phyloP scores from a whole-genome alignment of 2,113 vertebrate genomes.

The Apteryx owenii region DNA sequence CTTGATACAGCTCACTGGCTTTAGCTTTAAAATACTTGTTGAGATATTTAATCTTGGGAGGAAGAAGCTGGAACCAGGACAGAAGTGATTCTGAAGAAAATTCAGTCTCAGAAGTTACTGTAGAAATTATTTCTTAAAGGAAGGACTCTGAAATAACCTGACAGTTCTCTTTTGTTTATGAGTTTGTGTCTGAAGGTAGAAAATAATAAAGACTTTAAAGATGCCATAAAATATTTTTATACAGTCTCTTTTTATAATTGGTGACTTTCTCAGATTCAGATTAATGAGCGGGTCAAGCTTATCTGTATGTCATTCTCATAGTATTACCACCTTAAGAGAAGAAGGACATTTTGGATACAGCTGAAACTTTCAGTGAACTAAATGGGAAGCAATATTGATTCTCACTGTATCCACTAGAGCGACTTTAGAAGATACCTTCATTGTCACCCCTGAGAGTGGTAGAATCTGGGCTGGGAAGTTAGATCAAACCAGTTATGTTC shows the following conservation, averaged over 20 bases:
- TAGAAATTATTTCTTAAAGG: background rate
- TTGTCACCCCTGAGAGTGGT: background rate
- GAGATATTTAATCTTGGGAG: background rate
- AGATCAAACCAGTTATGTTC: background rate
- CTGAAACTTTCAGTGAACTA: background rate
- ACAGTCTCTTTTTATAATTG: background rate
- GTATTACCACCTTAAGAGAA: background rate
- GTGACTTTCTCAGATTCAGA: background rate
- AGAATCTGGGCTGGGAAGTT: background rate
- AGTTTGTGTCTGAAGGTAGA: background rate
- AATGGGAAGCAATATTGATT: background rate
- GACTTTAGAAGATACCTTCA: background rate
- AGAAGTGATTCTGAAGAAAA: background rate
- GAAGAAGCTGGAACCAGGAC: background rate
- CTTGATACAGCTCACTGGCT: background rate
- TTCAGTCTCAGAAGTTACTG: rapidly evolving
- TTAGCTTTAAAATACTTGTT: background rate
- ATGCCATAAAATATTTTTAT: background rate
- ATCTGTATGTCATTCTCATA: background rate
- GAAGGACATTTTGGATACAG: background rate
- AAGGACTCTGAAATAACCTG: background rate
- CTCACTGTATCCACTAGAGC: background rate
- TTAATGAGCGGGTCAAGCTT: background rate
- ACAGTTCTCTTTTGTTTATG: background rate
- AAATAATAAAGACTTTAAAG: background rate